Base-by-base conservation (phyloP, 1,140 invertebrate genomes). In the Chlorops oryzae region DNA sequence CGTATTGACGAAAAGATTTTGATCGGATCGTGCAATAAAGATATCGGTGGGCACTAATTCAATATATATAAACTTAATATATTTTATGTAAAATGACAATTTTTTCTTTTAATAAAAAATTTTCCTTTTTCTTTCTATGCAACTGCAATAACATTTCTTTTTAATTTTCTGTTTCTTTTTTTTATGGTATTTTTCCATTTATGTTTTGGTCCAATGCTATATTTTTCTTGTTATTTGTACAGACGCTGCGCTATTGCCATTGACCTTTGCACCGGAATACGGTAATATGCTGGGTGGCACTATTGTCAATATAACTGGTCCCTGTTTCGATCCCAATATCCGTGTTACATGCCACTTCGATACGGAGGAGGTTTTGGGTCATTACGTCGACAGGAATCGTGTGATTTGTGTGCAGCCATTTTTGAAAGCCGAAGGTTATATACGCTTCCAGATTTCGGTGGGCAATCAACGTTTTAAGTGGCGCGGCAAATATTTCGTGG, bases 251-350 rank as follows among this genome's bases (percentile, higher is more conserved):
- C 81, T 86, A 73, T 76, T 92, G 51, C 84, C 85, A 0, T 70
- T 96, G 22, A 83, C 89, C 43, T 93, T 96, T 63, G 90, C 92
- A 1, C 91, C 93, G 1, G 89, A 95, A 71, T 92, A 88, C 66
- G 92, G 92, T 15, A 92, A 92, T 69, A 96, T 97, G 93, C 74
- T 97, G 39, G 92, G 92, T 3, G 92, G 92, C 9, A 93, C 90
- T 0, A 82, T 95, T 38, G 90, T 97, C 4, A 96, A 96, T 63
- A 90, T 97, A 22, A 96, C 92, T 0, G 93, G 93, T 0, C 93
- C 93, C 9, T 97, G 93, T 70, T 91, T 93, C 59, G 75, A 80
- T 41, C 78, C 78, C 0, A 79, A 79, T 15, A 79, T 85, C 51
- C 82, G 87, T 55, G 81, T 96, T 13, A 82, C 78, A 28, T 94